Evolutionary conservation across 2,888 invertebrate species (phyloP), one percentile per base, ranked within the genome.

Genomic region (Caenorhabditis sp.): DNA sequence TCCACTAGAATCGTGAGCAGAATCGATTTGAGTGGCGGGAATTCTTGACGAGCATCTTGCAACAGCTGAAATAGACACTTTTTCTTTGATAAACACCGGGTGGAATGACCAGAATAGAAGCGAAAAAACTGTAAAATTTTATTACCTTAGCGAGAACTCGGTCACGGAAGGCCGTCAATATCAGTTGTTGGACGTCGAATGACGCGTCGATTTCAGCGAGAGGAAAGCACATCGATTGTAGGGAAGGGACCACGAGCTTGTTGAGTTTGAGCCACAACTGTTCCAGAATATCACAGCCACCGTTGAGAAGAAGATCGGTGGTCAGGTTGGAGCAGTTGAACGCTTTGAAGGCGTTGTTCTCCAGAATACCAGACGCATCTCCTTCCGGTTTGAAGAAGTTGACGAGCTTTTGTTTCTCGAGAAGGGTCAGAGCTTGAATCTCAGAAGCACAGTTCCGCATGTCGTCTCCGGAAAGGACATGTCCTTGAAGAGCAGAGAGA

Each of bases 131-230:
- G 45, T 39, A 55, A 53, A 45, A 48, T 63, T 59, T 68, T 30
- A 68, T 59, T 68, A 78, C 78, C 73, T 78, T 78, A 27, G 68
- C 68, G 24, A 80, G 68, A 56, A 80, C 80, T 53, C 76, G 61
- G 63, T 81, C 80, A 30, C 80, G 72, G 63, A 81, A 81, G 43
- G 78, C 76, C 27, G 80, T 66, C 46, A 81, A 58, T 39, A 81
- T 78, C 15, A 70, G 59, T n/a, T 61, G 61, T 20, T 78, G 72
- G 46, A 78, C 78, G 50, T 81, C 73, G 55, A 81, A 81, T 41
- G 59, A 53, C 30, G 37, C 26, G 22, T 73, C 75, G 53, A 76
- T 48, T 55, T 62, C 80, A 26, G 32, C 50, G 17, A 81, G 48
- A 13, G 78, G 76, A 20, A 74, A 78, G 9, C 72, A 59, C 62